These are phyloP conservation scores for Anolis sagrei DNA, from an alignment of 2,113 vertebrate species.

Conservation along the genomic window DNA sequence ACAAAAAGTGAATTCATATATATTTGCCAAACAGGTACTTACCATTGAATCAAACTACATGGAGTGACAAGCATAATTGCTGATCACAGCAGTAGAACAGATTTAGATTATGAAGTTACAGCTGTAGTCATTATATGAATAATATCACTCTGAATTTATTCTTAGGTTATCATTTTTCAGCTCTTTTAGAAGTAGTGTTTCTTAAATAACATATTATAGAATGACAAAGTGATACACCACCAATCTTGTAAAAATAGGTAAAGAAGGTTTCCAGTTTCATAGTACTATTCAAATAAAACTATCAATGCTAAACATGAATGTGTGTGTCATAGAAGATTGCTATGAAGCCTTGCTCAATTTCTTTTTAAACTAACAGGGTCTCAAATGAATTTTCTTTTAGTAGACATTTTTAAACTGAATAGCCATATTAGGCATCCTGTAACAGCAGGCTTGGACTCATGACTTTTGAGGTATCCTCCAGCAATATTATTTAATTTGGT, in stretches of 20 bases:
- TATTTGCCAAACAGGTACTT: neutral
- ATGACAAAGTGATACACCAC: neutral
- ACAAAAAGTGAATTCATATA: neutral
- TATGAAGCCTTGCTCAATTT: neutral
- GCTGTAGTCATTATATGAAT: neutral
- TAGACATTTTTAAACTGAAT: neutral
- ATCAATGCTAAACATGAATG: neutral
- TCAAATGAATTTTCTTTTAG: neutral
- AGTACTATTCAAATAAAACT: neutral
- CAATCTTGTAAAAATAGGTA: neutral
- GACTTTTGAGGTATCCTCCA: neutral
- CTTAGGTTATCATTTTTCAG: neutral
- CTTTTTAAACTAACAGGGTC: neutral
- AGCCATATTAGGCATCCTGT: neutral
- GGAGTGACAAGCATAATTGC: neutral
- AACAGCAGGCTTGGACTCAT: neutral
- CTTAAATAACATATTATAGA: neutral
- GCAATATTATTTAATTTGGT: neutral
- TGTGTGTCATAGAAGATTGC: neutral
- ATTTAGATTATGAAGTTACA: neutral
- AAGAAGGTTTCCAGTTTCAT: neutral
- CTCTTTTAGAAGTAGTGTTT: neutral
- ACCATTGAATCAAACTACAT: neutral
- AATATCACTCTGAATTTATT: neutral
- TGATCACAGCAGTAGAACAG: neutral